phyloP scores from a whole-genome alignment of 2,113 vertebrate genomes.

The Oxygymnocypris stewartii region DNA sequence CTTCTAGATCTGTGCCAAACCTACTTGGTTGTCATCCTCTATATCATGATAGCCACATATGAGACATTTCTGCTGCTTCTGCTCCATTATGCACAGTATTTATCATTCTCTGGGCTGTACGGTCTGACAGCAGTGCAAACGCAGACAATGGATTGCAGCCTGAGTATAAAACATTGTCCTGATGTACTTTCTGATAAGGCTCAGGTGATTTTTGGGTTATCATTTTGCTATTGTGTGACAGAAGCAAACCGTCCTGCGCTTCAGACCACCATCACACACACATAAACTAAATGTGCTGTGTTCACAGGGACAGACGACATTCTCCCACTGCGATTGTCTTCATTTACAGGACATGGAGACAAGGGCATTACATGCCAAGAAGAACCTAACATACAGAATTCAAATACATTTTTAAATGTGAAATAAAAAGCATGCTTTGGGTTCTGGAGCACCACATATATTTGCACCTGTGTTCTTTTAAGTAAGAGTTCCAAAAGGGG shows the following conservation, averaged over 20 bases:
- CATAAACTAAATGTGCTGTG: background rate
- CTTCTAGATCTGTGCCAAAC: slow-evolving; percentile 4
- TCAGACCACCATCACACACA: background rate
- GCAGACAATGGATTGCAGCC: background rate
- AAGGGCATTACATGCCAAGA: background rate
- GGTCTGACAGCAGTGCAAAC: background rate
- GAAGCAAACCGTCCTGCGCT: background rate
- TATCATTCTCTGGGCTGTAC: background rate
- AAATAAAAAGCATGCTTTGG: background rate
- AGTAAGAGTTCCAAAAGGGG: too few relatives aligned
- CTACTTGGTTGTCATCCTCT: background rate
- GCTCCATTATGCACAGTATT: background rate
- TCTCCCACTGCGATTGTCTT: background rate
- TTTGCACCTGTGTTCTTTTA: background rate
- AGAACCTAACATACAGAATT: background rate
- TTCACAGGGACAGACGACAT: background rate
- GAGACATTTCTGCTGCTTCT: background rate
- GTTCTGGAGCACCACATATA: background rate
- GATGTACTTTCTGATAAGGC: slow-evolving; percentile 19
- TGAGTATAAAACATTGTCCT: background rate
- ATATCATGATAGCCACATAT: background rate
- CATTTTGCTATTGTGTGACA: background rate
- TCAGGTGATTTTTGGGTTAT: slow-evolving; percentile 8
- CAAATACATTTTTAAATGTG: background rate
- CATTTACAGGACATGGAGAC: background rate